Percentiles rank a stretch among this genome's conserved stretches.
Conservation (phyloP, 2,797 vertebrate species). For the Oreochromis mossambicus region DNA sequence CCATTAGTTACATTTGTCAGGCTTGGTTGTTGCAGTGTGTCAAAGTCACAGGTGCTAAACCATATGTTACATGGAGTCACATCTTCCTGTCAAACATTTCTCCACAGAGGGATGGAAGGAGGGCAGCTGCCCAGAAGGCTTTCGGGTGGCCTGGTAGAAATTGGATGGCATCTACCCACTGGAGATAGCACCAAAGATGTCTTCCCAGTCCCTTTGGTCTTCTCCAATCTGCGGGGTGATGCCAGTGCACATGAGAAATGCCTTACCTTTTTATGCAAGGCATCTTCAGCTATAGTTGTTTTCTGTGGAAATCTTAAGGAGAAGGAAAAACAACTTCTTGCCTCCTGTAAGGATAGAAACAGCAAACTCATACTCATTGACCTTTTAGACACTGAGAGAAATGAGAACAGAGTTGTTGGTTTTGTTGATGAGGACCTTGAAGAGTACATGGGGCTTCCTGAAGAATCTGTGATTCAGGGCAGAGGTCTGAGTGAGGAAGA, state of each 20-base stretch:
- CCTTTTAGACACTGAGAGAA: slow-evolving; percentile 29
- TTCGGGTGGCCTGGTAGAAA: slow-evolving; percentile 77
- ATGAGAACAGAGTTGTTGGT: slow-evolving; percentile 28
- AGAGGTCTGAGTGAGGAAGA: slow-evolving; percentile 40
- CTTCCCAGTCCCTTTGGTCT: slow-evolving; percentile 73
- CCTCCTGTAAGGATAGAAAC: slow-evolving; percentile 50
- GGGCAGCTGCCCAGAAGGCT: slow-evolving; percentile 64
- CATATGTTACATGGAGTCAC: slow-evolving; percentile 59
- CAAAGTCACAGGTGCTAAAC: slow-evolving; percentile 83
- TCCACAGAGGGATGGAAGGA: slow-evolving; percentile 75
- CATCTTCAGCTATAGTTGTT: slow-evolving; percentile 78
- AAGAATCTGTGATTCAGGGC: slow-evolving; percentile 50
- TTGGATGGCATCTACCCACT: slow-evolving; percentile 78
- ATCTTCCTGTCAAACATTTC: slow-evolving; percentile 68
- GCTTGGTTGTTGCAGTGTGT: slow-evolving; percentile 64
- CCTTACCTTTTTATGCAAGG: slow-evolving; percentile 72
- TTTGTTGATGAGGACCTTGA: slow-evolving; percentile 39
- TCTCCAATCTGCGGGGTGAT: slow-evolving; percentile 80
- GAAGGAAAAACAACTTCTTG: slow-evolving; percentile 61
- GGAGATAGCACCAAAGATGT: slow-evolving; percentile 55
- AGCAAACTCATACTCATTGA: slow-evolving; percentile 66
- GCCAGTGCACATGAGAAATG: slow-evolving; percentile 66
- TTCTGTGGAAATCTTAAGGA: slow-evolving; percentile 75
- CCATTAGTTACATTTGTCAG: slow-evolving; percentile 70
- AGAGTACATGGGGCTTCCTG: slow-evolving; percentile 42